A percentile compares a stretch with the other conserved stretches of the same genome.
These are phyloP conservation scores for Cheilosia variabilis DNA, from an alignment of 2,888 invertebrate genomes.

Conservation along the genomic window DNA sequence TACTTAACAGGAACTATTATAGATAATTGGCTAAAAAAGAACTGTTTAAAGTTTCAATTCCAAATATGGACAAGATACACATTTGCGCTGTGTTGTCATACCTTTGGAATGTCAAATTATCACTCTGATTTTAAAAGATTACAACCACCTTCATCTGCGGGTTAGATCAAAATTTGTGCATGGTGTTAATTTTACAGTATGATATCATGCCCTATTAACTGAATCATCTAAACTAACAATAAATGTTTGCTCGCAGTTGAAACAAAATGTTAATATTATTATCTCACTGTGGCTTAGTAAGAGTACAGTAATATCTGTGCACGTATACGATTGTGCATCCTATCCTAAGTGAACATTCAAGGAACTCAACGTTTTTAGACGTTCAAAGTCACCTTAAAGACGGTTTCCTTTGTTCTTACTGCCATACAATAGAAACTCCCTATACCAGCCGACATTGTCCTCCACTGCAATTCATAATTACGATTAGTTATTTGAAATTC, in stretches of 20 bases:
- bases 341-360: background rate
- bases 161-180: constrained; percentile 18
- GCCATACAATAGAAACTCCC: background rate
- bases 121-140: constrained; percentile 7
- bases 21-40: no score
- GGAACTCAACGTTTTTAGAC: background rate
- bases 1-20: no score
- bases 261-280: constrained; percentile 17
- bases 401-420: background rate
- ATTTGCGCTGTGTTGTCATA: no score
- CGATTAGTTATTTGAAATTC: constrained; percentile 64
- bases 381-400: background rate
- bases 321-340: background rate
- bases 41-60: no score
- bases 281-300: constrained; percentile 35
- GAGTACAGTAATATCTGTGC: constrained; percentile 14
- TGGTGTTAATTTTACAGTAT: constrained; percentile 43
- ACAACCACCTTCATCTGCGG: constrained; percentile 6
- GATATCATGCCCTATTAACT: constrained; percentile 51
- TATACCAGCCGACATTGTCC: constrained; percentile 22
- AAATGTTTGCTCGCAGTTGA: constrained; percentile 33
- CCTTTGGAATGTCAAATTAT: constrained; percentile 1
- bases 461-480: constrained; percentile 29
- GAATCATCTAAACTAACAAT: constrained; percentile 57
- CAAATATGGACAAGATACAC: no score